Conservation (phyloP, 1,140 invertebrate species). For the Linepithema humile region DNA sequence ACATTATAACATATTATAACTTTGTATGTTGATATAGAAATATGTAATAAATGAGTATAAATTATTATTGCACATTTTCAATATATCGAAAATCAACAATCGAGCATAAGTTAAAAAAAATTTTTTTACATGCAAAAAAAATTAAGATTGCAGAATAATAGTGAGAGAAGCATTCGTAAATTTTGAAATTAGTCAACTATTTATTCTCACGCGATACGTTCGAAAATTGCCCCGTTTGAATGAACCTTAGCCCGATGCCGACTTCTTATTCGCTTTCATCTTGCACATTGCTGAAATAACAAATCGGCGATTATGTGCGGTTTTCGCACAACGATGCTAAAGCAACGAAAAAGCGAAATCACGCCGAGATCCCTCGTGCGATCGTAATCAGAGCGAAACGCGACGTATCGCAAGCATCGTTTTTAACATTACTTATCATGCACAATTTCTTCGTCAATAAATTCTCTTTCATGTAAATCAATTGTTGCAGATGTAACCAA, state of each 20-base stretch:
- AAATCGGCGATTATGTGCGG: constrained; percentile 27
- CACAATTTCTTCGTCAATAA: constrained; percentile 24
- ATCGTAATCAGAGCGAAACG: constrained; percentile 67
- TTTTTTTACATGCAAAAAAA: background rate
- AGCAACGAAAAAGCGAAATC: constrained; percentile 46
- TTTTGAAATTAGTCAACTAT: background rate
- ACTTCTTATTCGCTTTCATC: constrained; percentile 66
- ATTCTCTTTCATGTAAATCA: background rate
- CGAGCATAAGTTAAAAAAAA: too few relatives aligned
- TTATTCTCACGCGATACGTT: background rate
- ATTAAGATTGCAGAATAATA: background rate
- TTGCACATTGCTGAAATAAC: constrained; percentile 54
- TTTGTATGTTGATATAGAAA: background rate
- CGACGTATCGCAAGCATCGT: constrained; percentile 25
- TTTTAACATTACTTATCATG: background rate
- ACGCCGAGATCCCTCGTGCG: constrained; percentile 45
- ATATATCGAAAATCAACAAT: background rate
- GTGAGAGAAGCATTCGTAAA: background rate
- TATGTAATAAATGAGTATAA: too few relatives aligned
- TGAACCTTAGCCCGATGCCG: background rate
- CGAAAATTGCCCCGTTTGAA: background rate
- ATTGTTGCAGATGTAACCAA: too few relatives aligned
- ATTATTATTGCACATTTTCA: too few relatives aligned
- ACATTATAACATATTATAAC: background rate
- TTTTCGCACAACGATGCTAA: constrained; percentile 32